Percentiles rank a stretch among this genome's conserved stretches.
These are phyloP conservation scores for Mystacides longicornis DNA, from an alignment of 2,888 invertebrate genomes.

Conservation along the genomic window DNA sequence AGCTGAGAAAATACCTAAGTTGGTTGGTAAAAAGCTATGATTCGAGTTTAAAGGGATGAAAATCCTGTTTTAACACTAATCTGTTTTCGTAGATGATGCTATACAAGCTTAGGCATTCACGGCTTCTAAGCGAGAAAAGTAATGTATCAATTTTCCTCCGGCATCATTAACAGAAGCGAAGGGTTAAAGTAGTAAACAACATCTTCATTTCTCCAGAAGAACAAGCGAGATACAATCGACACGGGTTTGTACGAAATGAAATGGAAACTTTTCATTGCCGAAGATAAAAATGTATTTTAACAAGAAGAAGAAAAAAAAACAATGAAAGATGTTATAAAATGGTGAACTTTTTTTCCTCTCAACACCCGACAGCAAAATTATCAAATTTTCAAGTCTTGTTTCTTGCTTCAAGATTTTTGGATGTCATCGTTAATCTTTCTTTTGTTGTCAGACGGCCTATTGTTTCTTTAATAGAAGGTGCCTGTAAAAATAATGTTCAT, in stretches of 20 bases:
- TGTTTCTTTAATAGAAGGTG: not conserved
- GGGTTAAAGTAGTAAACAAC: not conserved
- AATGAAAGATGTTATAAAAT: too few relatives aligned
- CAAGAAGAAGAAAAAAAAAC: too few relatives aligned
- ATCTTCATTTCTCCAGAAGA: not conserved
- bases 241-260: not conserved
- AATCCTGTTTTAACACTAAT: too few relatives aligned
- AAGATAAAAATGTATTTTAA: conserved; percentile 1
- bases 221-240: not conserved
- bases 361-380: too few relatives aligned
- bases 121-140: not conserved
- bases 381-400: not conserved
- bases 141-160: conserved; percentile 7
- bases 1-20: too few relatives aligned
- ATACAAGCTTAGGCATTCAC: too few relatives aligned
- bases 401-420: not conserved
- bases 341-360: too few relatives aligned
- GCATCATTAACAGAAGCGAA: conserved; percentile 5
- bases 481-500: not conserved
- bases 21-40: too few relatives aligned
- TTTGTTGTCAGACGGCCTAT: not conserved
- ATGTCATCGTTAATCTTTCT: not conserved
- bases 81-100: too few relatives aligned
- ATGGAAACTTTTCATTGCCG: conserved; percentile 1
- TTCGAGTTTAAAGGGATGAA: too few relatives aligned